phyloP scores from a whole-genome alignment of 1,140 invertebrate species.

The Portunus trituberculatus region DNA sequence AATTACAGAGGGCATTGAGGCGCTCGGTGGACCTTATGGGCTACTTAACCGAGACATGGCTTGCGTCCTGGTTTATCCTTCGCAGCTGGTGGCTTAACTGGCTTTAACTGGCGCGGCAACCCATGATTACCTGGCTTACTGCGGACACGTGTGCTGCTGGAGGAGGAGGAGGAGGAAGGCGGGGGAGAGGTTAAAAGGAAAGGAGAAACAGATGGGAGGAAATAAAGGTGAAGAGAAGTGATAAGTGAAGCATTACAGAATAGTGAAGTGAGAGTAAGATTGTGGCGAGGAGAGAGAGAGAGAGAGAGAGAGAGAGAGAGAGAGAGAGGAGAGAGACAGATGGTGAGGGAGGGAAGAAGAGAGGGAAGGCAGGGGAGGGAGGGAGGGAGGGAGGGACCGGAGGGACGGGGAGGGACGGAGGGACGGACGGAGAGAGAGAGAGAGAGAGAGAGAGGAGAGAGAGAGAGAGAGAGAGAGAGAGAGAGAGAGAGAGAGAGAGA shows the following conservation, averaged over 20 bases:
- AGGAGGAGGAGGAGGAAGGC: neutral
- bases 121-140: constrained; percentile 49
- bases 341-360: neutral
- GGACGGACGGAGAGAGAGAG: neutral
- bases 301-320: neutral
- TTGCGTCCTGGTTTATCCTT: neutral
- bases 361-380: neutral
- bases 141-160: constrained; percentile 34
- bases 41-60: neutral
- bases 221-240: neutral
- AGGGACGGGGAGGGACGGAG: too few species aligned
- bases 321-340: neutral
- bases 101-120: constrained; percentile 13
- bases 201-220: neutral
- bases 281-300: neutral
- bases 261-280: neutral
- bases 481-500: too few species aligned
- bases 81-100: constrained; percentile 1
- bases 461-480: too few species aligned
- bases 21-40: neutral
- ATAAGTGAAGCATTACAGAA: neutral
- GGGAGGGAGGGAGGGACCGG: too few species aligned
- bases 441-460: neutral
- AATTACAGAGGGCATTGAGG: neutral
- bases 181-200: neutral